phyloP scores from a whole-genome alignment of 1,140 invertebrate genomes.

The Bombus fervidus region DNA sequence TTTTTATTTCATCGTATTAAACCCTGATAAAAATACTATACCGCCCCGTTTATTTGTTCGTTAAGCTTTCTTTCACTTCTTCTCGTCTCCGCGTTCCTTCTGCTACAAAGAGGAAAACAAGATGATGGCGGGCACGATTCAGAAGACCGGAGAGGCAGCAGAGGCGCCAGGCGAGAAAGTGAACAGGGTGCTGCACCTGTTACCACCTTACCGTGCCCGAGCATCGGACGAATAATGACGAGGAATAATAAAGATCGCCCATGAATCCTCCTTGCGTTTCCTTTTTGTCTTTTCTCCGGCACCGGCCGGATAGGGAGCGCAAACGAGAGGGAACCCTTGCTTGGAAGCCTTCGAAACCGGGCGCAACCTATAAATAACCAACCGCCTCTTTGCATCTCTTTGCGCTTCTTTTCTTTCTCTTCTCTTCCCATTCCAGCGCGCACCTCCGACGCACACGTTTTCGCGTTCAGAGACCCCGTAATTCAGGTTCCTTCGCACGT shows the following conservation, averaged over 20 bases:
- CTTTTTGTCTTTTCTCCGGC: slow-evolving; percentile 29
- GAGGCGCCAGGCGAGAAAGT: slow-evolving; percentile 45
- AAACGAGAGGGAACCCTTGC: slow-evolving; percentile 19
- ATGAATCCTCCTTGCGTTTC: not conserved
- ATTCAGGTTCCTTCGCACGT: slow-evolving; percentile 67
- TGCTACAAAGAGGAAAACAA: not conserved
- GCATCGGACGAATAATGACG: slow-evolving; percentile 51
- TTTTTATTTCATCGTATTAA: not conserved
- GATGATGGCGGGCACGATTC: not conserved
- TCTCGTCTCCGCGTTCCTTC: not conserved
- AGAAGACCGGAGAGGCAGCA: not conserved
- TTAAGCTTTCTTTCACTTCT: not conserved
- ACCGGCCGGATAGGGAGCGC: slow-evolving; percentile 5
- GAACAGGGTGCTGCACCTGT: slow-evolving; percentile 46
- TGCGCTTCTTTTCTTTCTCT: slow-evolving; percentile 53
- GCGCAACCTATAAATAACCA: slow-evolving; percentile 65
- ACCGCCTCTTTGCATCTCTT: slow-evolving; percentile 61
- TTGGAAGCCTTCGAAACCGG: slow-evolving; percentile 50
- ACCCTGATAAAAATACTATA: too few relatives aligned
- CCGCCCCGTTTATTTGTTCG: not conserved
- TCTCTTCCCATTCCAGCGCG: not conserved
- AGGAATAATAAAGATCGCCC: slow-evolving; percentile 56
- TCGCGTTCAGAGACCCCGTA: slow-evolving; percentile 65
- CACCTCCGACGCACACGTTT: slow-evolving; percentile 58
- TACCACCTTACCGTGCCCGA: slow-evolving; percentile 27